Base-by-base conservation (phyloP, 2,797 vertebrate genomes). In the Furcifer pardalis region DNA sequence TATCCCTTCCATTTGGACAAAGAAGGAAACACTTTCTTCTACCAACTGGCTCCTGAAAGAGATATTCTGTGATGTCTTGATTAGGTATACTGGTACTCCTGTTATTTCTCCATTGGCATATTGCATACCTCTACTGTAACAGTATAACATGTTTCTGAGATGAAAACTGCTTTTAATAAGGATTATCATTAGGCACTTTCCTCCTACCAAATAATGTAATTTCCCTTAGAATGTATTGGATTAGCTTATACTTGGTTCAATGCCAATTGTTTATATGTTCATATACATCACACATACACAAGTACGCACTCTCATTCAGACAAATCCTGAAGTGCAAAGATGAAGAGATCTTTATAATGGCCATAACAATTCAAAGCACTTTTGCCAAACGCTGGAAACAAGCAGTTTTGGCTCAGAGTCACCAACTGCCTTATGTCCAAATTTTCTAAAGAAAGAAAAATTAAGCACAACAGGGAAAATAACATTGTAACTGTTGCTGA, bases 401-500 rank as follows among this genome's bases (percentile, higher is more conserved):
- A 87, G 44, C 73, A 76, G 25, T 62, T 19, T 32, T 83, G 44
- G 27, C 0, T 88, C 93, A 89, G 81, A 90, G 74, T 82, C 86
- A 84, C 75, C 87, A 92, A 79, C 77, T 81, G 85, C 78, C 77
- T 83, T 7, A 87, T 91, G 87, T 66, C 66, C 72, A 0, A 76
- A 62, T 84, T 87, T 91, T 86, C 69, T 80, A 59, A 56, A 68
- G 92, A 89, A 93, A 90, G 15, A 86, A 91, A 91, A 91, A 65
- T 90, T 89, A 90, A 88, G 42, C 56, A 91, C 84, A 92, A 77
- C 91, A 88, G 88, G 91, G 91, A 93, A 94, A 94, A 92, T 85
- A 88, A 92, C 56, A 27, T 81, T 93, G 90, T 91, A 92, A 91
- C 94, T 95, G 89, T 93, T 90, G 90, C 91, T 90, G 94, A 94